These are phyloP conservation scores for Nixonia krombeini DNA, from an alignment of 1,140 invertebrate species.

Conservation along the genomic window DNA sequence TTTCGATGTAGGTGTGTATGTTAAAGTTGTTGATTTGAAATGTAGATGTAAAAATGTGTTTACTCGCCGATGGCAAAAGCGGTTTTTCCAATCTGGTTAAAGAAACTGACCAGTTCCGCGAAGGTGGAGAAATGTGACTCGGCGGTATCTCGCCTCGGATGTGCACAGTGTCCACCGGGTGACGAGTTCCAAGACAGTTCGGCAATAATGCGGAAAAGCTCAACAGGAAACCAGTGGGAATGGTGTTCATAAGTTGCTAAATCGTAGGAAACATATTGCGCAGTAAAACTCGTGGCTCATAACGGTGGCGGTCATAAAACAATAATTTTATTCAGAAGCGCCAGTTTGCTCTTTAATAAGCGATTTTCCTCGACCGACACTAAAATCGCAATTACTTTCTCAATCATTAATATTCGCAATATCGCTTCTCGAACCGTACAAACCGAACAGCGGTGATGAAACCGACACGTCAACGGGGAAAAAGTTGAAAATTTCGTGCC, in stretches of 20 bases:
- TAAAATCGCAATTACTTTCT: no score
- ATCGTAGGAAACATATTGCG: conserved; percentile 16
- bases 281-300: conserved; percentile 21
- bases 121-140: conserved; percentile 13
- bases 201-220: conserved; percentile 24
- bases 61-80: conserved; percentile 21
- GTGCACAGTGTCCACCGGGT: not conserved
- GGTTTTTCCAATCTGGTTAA: no score
- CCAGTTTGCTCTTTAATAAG: no score
- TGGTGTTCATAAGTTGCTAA: conserved; percentile 8
- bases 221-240: not conserved
- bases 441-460: no score
- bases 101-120: conserved; percentile 29
- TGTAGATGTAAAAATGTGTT: conserved; percentile 25
- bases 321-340: conserved; percentile 18
- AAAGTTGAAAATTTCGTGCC: no score
- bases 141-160: not conserved
- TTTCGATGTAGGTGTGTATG: not conserved
- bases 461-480: no score
- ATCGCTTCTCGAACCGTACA: no score
- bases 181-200: conserved; percentile 2
- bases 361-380: no score
- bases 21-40: conserved; percentile 12
- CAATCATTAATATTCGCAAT: no score
- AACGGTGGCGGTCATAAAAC: conserved; percentile 4